phyloP scores from a whole-genome alignment of 2,888 invertebrate species.

The Teinopalpus imperialis region DNA sequence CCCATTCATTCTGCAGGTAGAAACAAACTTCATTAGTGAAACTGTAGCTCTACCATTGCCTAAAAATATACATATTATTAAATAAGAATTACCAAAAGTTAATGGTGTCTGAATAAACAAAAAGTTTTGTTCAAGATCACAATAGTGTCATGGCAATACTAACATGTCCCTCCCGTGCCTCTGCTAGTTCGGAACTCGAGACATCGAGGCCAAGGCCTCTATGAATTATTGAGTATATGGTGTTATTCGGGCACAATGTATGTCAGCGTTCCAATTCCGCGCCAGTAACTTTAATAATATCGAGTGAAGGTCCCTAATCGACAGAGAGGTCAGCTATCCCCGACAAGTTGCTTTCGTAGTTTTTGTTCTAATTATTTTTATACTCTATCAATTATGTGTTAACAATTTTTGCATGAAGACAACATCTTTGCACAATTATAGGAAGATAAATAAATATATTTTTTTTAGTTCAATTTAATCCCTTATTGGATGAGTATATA shows the following conservation, averaged over 20 bases:
- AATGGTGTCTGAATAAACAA: too few relatives aligned
- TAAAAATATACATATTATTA: too few relatives aligned
- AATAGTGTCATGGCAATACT: slow-evolving; percentile 9
- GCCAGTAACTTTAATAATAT: slow-evolving; percentile 68
- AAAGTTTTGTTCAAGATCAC: slow-evolving; percentile 12
- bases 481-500: too few relatives aligned
- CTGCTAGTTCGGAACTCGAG: slow-evolving; percentile 35
- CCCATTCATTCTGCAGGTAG: too few relatives aligned
- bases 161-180: slow-evolving; percentile 28
- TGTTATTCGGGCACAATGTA: slow-evolving; percentile 75
- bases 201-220: slow-evolving; percentile 75
- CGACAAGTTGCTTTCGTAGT: slow-evolving; percentile 11
- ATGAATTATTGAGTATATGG: slow-evolving; percentile 80
- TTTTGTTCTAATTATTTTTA: slow-evolving; percentile 8
- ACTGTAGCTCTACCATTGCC: too few relatives aligned
- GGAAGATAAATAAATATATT: too few relatives aligned
- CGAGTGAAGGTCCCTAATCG: slow-evolving; percentile 70
- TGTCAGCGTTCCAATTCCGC: slow-evolving; percentile 75
- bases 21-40: too few relatives aligned
- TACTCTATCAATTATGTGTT: neutral
- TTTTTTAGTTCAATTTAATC: too few relatives aligned
- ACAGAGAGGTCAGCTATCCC: slow-evolving; percentile 68
- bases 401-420: too few relatives aligned
- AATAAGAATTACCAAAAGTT: too few relatives aligned
- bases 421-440: too few relatives aligned